Base-by-base conservation (phyloP, 2,797 vertebrate genomes). In the Galagoides demidoff region DNA sequence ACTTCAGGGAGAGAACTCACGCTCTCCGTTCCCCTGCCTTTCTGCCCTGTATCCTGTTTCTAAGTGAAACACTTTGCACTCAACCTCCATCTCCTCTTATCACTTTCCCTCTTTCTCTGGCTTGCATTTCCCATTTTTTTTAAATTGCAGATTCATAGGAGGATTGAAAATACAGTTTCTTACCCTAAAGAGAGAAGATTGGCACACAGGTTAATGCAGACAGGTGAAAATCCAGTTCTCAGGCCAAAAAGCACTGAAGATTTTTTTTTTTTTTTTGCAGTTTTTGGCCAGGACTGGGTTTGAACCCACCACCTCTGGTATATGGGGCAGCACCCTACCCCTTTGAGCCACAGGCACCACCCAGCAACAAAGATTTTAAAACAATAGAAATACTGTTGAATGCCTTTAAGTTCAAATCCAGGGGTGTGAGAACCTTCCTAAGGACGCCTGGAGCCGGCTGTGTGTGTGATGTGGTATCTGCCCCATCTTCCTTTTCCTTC, bases 391-490 rank as follows among this genome's bases (percentile, higher is more conserved):
- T 17, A 27, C 25, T 43, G 5, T 3, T 6, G 43, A 31, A 89
- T 61, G 10, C 27, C 39, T 94, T 82, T 37, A 19, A 57, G 23
- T 61, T 82, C n/a, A 55, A 59, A 63, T 74, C 10, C 3, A 27
- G 7, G 0, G 14, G 31, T 37, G 1, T 1, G 0, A 37, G 31
- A 3, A n/a, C 49, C 61, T 86, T 90, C 61, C 49, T 11, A 1
- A 57, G 63, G 37, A 22, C 43, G 29, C 61, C 6, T 4, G 20
- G 31, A 7, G 43, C 45, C 20, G 22, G 22, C 66, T 78, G 29
- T 74, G 5, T 74, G 45, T 45, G 27, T 1, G 22, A 55, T 29
- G 43, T 79, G 45, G 8, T 13, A 20, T 14, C 12, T 17, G n/a
- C 23, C 27, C n/a, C 59, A 31, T 34, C 57, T 23, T 77, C 19